phyloP scores from a whole-genome alignment of 2,888 invertebrate species.

The Girardia tigrina region DNA sequence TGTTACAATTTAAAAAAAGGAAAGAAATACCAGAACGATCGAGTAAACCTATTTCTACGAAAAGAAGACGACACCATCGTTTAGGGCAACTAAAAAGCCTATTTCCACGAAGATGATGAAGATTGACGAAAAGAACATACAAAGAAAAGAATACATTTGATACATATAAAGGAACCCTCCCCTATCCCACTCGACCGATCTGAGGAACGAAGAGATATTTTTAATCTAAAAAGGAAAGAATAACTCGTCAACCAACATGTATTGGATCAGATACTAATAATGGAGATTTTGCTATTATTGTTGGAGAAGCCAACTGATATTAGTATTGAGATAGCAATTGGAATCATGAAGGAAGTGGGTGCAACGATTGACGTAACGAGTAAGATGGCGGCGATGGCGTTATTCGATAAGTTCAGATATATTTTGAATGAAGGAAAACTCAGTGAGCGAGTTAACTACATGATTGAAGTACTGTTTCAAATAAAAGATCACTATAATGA shows the following conservation, averaged over 20 bases:
- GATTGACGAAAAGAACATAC: too few species aligned
- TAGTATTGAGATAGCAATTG: slow-evolving; percentile 87
- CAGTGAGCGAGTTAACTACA: slow-evolving; percentile 83
- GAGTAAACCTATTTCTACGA: too few species aligned
- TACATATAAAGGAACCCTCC: too few species aligned
- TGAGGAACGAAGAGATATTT: too few species aligned
- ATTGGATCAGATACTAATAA: slow-evolving; percentile 75
- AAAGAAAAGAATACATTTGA: too few species aligned
- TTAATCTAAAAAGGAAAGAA: too few species aligned
- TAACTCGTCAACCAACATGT: slow-evolving; percentile 91
- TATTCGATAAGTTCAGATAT: slow-evolving; percentile 82
- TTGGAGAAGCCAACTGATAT: slow-evolving; percentile 90
- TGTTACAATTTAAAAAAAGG: too few species aligned
- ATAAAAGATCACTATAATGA: slow-evolving; percentile 78
- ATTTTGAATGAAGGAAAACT: slow-evolving; percentile 78
- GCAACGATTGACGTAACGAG: slow-evolving; percentile 76
- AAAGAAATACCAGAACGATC: too few species aligned
- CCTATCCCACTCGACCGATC: too few species aligned
- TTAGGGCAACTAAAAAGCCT: too few species aligned
- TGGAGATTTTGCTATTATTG: slow-evolving; percentile 79
- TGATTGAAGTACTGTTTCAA: slow-evolving; percentile 77
- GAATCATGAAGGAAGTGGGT: slow-evolving; percentile 88
- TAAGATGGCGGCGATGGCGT: slow-evolving; percentile 59
- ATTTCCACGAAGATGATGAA: too few species aligned
- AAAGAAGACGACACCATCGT: too few species aligned